Evolutionary conservation across 2,113 vertebrate species (phyloP), one percentile per base, ranked within the genome.

Genomic region (Stigmatopora argus): DNA sequence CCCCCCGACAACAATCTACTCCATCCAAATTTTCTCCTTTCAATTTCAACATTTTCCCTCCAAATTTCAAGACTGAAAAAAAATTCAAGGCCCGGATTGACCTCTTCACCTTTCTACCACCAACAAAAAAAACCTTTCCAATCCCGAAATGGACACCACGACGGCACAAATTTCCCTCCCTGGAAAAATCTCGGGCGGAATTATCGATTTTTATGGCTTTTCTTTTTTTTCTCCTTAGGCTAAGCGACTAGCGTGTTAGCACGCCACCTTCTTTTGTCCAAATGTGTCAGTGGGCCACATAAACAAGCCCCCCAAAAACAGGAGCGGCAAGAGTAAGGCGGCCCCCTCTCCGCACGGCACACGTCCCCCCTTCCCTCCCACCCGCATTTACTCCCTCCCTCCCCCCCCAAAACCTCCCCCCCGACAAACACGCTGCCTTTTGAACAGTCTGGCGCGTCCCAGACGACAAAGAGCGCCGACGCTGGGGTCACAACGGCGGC

Each of bases 391-490:
- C 52, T 31, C 34, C 56, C 56, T 18, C 38, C 38, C 11, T 3
- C 18, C 13, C 13, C 18, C 38, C 10, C 59, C 59, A 12, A 35
- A 17, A 8, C 58, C 59, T 18, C 41, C 18, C 58, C 41, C 35
- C 34, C 75, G 51, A 73, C 71, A 57, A 31, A 83, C 85, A 78
- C 80, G 78, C 80, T 84, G 82, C 69, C 78, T 79, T 80, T 83
- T 85, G 82, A 88, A 89, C 82, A 82, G 85, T 90, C 87, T 85
- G 86, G 86, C 86, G 89, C 87, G 89, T 86, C 84, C 88, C 89
- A 90, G 89, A 91, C 90, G 89, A 91, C 90, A 91, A 91, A 91
- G 91, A 87, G 90, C 85, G 85, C 85, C 71, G 79, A 88, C 73
- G 87, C 85, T 77, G 78, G 75, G 70, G 67, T 73, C 85, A 88